Base-by-base conservation (phyloP, 2,888 invertebrate genomes). In the Zele albiditarsus region DNA sequence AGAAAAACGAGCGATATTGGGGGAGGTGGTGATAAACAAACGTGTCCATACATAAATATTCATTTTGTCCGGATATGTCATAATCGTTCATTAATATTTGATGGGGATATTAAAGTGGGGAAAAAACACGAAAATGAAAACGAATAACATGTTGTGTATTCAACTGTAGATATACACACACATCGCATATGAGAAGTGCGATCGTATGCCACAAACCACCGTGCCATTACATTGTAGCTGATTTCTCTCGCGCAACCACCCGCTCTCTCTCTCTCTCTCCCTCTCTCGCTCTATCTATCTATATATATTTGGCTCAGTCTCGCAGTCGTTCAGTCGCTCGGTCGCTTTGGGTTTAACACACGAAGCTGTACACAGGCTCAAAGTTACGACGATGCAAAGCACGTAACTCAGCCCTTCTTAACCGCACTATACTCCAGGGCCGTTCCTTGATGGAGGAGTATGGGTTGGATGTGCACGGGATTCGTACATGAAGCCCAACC, bases 321-420 rank as follows among this genome's bases (percentile, higher is more conserved):
- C 65, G 38, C 12, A 12, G 38, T 38, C 42, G 28, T 33, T 25
- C 23, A 25, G 25, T 16, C n/a, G 12, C 46, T 8, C 2, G 42
- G 10, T 49, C n/a, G 33, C 28, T 42, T 4, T 49, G 8, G 57
- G 31, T 53, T 53, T 5, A 20, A 14, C 53, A 20, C 57, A 71
- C 23, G 42, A 62, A 62, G 46, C 62, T 62, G 57, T 20, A 58
- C n/a, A 70, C 46, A 20, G n/a, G 28, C 33, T 57, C 28, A 73
- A 79, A 80, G 77, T 81, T 81, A 80, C 78, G 73, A 74, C 73
- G 73, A 77, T 79, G 77, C 77, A 80, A 79, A 79, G 76, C 78
- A 79, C 80, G 77, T 81, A 81, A 79, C 78, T 81, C 76, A 79
- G 75, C 74, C 76, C 76, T 75, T 78, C 79, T 80, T 77, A 80